Evolutionary conservation across 2,113 vertebrate genomes (phyloP).

Genomic region (Leucopsar rothschildi): DNA sequence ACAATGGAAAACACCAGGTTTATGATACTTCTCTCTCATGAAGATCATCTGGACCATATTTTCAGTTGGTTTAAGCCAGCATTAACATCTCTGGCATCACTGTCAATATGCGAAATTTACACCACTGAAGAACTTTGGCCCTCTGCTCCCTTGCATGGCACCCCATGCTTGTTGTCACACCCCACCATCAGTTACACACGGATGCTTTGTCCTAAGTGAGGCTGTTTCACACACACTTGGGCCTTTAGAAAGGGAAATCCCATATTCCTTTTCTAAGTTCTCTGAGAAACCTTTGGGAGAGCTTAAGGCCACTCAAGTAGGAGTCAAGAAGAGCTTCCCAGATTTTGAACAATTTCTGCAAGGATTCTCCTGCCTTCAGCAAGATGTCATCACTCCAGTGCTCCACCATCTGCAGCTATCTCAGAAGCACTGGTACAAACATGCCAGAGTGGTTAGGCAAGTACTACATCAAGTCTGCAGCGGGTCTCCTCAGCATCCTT

Average conservation of each 20-base stretch:
- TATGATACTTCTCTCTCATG: not conserved
- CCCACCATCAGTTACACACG: fast-evolving
- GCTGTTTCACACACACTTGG: not conserved
- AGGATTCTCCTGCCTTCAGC: not conserved
- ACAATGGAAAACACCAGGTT: not conserved
- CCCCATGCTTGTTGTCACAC: fast-evolving
- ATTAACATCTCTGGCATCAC: not conserved
- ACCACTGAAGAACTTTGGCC: not conserved
- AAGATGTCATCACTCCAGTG: fast-evolving
- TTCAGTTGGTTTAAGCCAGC: not conserved
- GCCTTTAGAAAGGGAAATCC: not conserved
- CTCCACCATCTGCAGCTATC: not conserved
- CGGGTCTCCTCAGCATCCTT: not conserved
- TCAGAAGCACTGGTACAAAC: not conserved
- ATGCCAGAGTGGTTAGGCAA: not conserved
- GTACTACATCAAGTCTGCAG: not conserved
- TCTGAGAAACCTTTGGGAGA: not conserved
- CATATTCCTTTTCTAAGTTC: not conserved
- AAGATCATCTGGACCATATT: not conserved
- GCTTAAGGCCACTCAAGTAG: not conserved
- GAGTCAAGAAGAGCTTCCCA: not conserved
- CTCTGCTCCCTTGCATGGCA: fast-evolving
- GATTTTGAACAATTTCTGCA: not conserved
- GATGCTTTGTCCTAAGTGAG: fast-evolving
- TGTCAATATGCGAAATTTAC: not conserved